Percentiles rank a stretch among this genome's conserved stretches.
phyloP scores from a whole-genome alignment of 2,113 vertebrate species.

The Ardeotis arabs region DNA sequence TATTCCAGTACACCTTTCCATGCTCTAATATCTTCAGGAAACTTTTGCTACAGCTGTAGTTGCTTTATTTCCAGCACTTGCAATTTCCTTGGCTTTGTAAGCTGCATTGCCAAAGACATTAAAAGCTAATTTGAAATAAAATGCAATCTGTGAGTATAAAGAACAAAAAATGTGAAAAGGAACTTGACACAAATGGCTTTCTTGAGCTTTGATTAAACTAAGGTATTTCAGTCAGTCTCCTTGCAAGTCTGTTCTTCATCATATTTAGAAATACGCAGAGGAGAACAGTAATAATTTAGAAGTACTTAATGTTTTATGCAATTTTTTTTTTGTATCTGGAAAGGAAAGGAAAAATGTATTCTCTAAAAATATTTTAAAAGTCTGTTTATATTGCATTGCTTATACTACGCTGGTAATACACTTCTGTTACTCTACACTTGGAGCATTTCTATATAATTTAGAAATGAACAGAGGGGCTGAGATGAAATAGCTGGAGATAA shows the following conservation, averaged over 20 bases:
- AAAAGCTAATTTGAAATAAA: neutral
- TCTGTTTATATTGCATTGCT: neutral
- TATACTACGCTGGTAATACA: neutral
- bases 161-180: neutral
- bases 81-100: neutral
- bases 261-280: neutral
- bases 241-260: neutral
- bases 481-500: neutral
- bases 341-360: neutral
- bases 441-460: neutral
- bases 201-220: neutral
- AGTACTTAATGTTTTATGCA: neutral
- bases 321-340: neutral
- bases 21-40: neutral
- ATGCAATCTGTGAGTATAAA: neutral
- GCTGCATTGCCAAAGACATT: neutral
- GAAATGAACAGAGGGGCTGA: neutral
- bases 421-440: neutral
- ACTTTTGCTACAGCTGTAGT: neutral
- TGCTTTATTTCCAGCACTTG: conserved; percentile 22
- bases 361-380: neutral
- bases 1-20: neutral
- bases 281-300: conserved; percentile 9
- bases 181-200: neutral
- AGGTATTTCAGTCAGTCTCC: neutral